These are phyloP conservation scores for Pseudorhombus dupliciocellatus DNA, from an alignment of 2,113 vertebrate species.

Conservation along the genomic window DNA sequence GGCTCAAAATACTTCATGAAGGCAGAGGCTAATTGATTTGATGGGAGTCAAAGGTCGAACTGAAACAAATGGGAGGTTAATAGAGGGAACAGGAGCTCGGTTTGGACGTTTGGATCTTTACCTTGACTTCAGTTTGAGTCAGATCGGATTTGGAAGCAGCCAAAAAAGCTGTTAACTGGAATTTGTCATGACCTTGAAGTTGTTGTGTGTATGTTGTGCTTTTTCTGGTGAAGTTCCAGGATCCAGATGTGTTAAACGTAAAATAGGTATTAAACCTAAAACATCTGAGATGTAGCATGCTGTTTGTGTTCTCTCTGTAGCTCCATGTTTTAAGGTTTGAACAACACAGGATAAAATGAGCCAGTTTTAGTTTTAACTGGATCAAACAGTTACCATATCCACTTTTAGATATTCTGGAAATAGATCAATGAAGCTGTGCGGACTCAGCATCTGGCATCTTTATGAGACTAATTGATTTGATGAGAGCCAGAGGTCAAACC, in stretches of 20 bases:
- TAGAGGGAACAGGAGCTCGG: background rate
- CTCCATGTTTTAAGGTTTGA: background rate
- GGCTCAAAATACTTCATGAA: background rate
- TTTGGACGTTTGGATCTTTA: background rate
- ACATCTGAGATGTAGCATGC: background rate
- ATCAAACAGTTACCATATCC: background rate
- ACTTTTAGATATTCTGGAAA: background rate
- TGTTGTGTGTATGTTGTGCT: too few species aligned
- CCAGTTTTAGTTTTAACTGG: background rate
- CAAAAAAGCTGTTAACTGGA: too few species aligned
- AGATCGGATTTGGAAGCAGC: too few species aligned
- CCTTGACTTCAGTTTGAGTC: too few species aligned
- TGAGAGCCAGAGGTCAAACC: constrained; percentile 13
- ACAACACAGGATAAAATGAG: background rate
- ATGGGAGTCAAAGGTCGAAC: constrained; percentile 28
- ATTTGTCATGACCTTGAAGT: too few species aligned
- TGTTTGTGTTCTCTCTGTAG: background rate
- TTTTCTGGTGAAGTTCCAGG: background rate
- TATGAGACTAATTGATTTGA: background rate
- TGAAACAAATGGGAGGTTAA: background rate
- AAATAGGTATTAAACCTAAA: background rate
- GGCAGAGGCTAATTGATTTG: constrained; percentile 27
- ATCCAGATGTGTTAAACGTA: background rate
- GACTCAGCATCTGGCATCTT: background rate
- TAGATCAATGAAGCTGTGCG: background rate